Conservation (phyloP, 2,888 invertebrate genomes). For the Fabriciana adippe region DNA sequence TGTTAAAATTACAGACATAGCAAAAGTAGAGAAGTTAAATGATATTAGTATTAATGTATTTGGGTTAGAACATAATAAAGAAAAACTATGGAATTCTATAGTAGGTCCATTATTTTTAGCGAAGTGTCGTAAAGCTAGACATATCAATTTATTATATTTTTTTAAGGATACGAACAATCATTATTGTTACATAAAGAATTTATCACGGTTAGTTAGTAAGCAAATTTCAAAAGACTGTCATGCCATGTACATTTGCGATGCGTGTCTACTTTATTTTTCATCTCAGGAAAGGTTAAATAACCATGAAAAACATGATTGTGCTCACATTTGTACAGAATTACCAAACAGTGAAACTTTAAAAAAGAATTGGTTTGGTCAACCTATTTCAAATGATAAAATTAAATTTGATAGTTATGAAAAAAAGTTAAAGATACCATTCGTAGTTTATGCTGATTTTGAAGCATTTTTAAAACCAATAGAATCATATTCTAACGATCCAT, state of each 20-base stretch:
- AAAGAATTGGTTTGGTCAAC: slow-evolving; percentile 38
- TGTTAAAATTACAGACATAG: slow-evolving; percentile 42
- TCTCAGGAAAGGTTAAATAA: slow-evolving; percentile 28
- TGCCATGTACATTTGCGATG: slow-evolving; percentile 32
- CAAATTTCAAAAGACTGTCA: slow-evolving; percentile 26
- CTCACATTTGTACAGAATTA: slow-evolving; percentile 35
- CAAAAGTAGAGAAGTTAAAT: slow-evolving; percentile 43
- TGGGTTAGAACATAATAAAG: slow-evolving; percentile 42
- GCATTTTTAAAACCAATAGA: slow-evolving; percentile 29
- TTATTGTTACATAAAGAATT: slow-evolving; percentile 24
- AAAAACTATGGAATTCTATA: slow-evolving; percentile 32
- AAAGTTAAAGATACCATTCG: slow-evolving; percentile 40
- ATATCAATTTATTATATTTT: slow-evolving; percentile 16
- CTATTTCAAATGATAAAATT: slow-evolving; percentile 30
- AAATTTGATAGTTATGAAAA: slow-evolving; percentile 36
- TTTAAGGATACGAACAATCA: too few species aligned
- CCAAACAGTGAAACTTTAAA: slow-evolving; percentile 27
- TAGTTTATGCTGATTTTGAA: slow-evolving; percentile 44
- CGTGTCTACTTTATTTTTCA: slow-evolving; percentile 34
- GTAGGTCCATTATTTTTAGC: slow-evolving; percentile 43
- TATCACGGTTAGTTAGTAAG: slow-evolving; percentile 30
- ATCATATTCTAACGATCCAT: slow-evolving; percentile 38
- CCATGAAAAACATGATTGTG: slow-evolving; percentile 37
- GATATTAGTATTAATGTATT: slow-evolving; percentile 46
- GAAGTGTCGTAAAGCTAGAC: slow-evolving; percentile 30